phyloP scores from a whole-genome alignment of 2,797 vertebrate species.

The Rhinella marina region DNA sequence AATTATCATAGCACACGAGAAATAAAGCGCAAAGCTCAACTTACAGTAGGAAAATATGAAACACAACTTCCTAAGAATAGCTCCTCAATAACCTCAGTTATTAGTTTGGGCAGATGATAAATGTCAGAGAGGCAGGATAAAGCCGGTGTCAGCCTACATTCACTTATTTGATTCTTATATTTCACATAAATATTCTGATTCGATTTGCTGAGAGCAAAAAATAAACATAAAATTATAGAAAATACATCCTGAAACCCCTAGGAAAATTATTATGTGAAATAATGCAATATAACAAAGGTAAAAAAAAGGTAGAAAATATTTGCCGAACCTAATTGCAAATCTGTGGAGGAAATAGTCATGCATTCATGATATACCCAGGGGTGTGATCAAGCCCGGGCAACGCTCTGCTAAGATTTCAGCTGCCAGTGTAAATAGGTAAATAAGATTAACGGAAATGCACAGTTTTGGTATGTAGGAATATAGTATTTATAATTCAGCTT shows the following conservation, averaged over 20 bases:
- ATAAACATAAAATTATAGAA: slow-evolving; percentile 20
- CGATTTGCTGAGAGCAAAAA: slow-evolving; percentile 23
- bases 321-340: slow-evolving; percentile 25
- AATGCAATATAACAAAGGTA: background rate
- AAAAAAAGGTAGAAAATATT: background rate
- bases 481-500: background rate
- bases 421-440: slow-evolving; percentile 10
- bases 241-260: slow-evolving; percentile 4
- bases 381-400: slow-evolving; percentile 10
- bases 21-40: slow-evolving; percentile 21
- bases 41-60: slow-evolving; percentile 35
- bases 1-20: slow-evolving; percentile 24
- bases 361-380: slow-evolving; percentile 19
- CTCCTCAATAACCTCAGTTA: slow-evolving; percentile 50
- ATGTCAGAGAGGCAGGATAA: slow-evolving; percentile 35
- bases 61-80: slow-evolving; percentile 32
- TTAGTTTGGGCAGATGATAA: slow-evolving; percentile 52
- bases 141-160: slow-evolving; percentile 18
- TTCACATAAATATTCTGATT: slow-evolving; percentile 28
- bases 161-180: slow-evolving; percentile 33
- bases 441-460: background rate
- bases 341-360: slow-evolving; percentile 3
- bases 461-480: background rate
- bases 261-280: background rate
- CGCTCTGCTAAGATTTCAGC: slow-evolving; percentile 7